Percentiles rank a stretch among this genome's conserved stretches.
Evolutionary conservation across 2,888 invertebrate genomes (phyloP).

Genomic region (Polyommatus icarus): DNA sequence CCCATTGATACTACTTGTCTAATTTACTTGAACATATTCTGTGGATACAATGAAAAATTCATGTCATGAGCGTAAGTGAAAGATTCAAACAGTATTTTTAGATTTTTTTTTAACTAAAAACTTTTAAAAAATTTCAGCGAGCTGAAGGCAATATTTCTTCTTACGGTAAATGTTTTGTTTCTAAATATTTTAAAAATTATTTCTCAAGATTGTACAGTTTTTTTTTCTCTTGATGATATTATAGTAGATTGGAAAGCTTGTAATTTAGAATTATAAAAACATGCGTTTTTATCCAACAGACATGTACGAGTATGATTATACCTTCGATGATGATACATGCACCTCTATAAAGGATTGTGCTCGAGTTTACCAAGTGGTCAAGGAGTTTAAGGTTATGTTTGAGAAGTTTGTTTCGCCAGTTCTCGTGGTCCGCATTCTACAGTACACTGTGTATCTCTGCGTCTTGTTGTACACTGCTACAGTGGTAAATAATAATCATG

Average conservation of each 20-base stretch:
- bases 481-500: slow-evolving; percentile 47
- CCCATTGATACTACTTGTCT: no score
- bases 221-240: no score
- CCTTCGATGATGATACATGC: slow-evolving; percentile 54
- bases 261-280: no score
- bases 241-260: no score
- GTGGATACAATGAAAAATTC: no score
- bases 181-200: background rate
- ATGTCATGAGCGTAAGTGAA: no score
- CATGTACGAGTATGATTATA: slow-evolving; percentile 57
- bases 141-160: background rate
- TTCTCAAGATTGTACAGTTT: background rate
- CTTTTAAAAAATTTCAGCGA: background rate
- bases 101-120: no score
- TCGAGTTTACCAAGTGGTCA: slow-evolving; percentile 50
- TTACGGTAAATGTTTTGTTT: background rate
- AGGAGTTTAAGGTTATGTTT: slow-evolving; percentile 54
- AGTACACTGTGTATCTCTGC: slow-evolving; percentile 69
- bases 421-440: slow-evolving; percentile 64
- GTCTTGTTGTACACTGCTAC: slow-evolving; percentile 67
- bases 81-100: no score
- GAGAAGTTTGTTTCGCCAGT: slow-evolving; percentile 67
- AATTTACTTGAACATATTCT: background rate
- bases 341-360: slow-evolving; percentile 61
- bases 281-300: slow-evolving; percentile 46